Conservation (phyloP, 2,113 vertebrate species). For the Hydrochoerus hydrochaeris region DNA sequence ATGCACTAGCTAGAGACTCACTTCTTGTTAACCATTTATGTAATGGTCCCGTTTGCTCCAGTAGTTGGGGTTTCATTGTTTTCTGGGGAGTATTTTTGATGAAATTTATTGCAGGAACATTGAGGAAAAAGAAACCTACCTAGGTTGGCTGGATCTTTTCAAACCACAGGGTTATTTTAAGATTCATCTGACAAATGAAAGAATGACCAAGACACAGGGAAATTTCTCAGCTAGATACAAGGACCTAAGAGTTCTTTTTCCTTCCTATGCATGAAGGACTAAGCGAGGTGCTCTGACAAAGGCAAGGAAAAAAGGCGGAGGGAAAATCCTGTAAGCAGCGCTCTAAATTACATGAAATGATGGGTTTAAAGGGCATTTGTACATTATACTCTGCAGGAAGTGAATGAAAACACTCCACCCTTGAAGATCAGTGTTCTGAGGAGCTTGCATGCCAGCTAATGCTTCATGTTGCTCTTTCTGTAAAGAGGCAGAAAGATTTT, state of each 20-base stretch:
- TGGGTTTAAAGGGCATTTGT: conserved; percentile 49
- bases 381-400: neutral
- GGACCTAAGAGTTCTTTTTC: neutral
- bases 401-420: neutral
- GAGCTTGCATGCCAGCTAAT: neutral
- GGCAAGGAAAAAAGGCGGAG: neutral
- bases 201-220: neutral
- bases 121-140: neutral
- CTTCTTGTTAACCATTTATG: neutral
- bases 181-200: conserved; percentile 33
- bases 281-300: neutral
- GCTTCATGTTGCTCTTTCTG: neutral
- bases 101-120: neutral
- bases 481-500: neutral
- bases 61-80: neutral
- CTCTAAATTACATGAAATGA: conserved; percentile 46
- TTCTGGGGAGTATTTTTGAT: neutral
- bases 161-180: conserved; percentile 19
- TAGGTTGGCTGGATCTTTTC: neutral
- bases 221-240: neutral
- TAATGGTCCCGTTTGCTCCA: neutral
- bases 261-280: neutral
- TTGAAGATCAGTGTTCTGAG: neutral
- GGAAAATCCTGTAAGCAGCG: neutral
- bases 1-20: neutral